Conservation (phyloP, 1,140 invertebrate species). For the Hyphantria cunea region DNA sequence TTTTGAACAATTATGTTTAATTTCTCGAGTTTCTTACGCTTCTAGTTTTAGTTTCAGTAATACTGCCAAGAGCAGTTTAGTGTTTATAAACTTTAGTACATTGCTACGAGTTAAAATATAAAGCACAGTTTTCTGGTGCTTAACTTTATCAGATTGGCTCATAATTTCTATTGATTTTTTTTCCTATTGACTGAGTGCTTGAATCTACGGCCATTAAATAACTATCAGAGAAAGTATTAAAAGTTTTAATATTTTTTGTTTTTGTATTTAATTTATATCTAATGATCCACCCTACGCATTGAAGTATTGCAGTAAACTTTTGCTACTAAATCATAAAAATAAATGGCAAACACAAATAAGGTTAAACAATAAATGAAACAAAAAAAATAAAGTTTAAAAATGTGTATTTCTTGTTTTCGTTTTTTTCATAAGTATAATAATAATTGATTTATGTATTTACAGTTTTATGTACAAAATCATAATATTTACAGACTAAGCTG, state of each 20-base stretch:
- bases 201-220: constrained; percentile 16
- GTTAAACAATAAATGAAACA: constrained; percentile 40
- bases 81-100: constrained; percentile 10
- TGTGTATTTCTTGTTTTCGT: constrained; percentile 67
- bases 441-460: constrained; percentile 54
- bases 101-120: constrained; percentile 8
- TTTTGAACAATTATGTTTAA: too few species aligned
- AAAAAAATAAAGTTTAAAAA: constrained; percentile 63
- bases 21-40: too few species aligned
- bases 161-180: constrained; percentile 43
- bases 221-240: too few species aligned
- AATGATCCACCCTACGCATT: too few species aligned
- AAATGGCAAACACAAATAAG: constrained; percentile 11
- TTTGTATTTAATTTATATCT: too few species aligned
- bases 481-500: constrained; percentile 66
- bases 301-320: neutral
- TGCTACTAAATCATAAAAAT: constrained; percentile 7
- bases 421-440: constrained; percentile 46
- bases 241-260: too few species aligned
- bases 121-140: constrained; percentile 13
- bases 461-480: constrained; percentile 59
- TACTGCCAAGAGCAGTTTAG: neutral
- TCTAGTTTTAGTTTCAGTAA: constrained; percentile 5
- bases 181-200: constrained; percentile 34
- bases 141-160: constrained; percentile 38